Evolutionary conservation across 2,113 vertebrate genomes (phyloP).

Genomic region (Tetrax tetrax): DNA sequence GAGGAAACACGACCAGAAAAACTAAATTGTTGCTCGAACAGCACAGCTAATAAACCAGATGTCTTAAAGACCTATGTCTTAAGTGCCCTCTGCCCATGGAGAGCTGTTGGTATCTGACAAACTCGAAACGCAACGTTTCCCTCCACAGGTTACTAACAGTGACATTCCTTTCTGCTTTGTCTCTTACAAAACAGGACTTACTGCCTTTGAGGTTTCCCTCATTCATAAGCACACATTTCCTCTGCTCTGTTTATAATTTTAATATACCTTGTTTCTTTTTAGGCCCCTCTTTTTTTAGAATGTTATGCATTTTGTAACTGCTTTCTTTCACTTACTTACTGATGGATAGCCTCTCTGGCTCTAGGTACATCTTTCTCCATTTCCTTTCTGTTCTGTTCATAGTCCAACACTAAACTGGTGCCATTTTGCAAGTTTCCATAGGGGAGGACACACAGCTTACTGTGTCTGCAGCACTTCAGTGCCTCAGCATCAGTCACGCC

Average conservation of each 20-base stretch:
- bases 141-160: neutral
- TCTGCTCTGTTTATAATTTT: neutral
- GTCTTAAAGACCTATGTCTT: neutral
- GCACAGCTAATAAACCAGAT: neutral
- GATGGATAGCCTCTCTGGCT: neutral
- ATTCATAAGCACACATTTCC: neutral
- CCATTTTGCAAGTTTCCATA: rapidly evolving
- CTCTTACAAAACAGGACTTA: neutral
- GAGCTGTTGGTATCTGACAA: neutral
- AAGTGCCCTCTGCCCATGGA: neutral
- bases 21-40: neutral
- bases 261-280: neutral
- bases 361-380: neutral
- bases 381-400: neutral
- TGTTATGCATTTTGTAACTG: neutral
- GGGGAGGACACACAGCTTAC: too few species aligned
- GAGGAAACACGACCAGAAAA: rapidly evolving
- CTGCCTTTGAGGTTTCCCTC: neutral
- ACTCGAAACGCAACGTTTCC: neutral
- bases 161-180: neutral
- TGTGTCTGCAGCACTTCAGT: rapidly evolving
- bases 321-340: neutral
- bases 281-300: neutral
- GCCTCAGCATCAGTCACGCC: neutral
- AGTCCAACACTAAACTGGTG: neutral